Evolutionary conservation across 2,888 invertebrate genomes (phyloP).

Genomic region (Hydropsyche betteni): DNA sequence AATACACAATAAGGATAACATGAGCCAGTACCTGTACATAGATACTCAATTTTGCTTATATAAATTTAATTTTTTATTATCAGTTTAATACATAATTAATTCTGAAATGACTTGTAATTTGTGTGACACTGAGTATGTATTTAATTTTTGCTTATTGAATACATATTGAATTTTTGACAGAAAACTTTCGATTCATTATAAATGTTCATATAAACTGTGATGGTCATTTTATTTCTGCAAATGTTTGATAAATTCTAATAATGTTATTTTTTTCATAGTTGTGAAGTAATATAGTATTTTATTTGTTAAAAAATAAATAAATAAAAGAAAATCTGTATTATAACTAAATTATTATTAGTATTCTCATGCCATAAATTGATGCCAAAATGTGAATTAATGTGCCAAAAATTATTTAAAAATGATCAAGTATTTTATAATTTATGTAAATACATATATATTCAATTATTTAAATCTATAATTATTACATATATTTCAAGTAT

Average conservation of each 20-base stretch:
- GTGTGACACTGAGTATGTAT: too few species aligned
- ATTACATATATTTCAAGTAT: constrained; percentile 27
- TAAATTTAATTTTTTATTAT: background rate
- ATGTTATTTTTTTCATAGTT: too few species aligned
- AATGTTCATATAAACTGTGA: too few species aligned
- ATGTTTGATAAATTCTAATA: too few species aligned
- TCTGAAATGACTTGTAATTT: too few species aligned
- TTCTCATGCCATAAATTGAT: too few species aligned
- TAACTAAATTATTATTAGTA: background rate
- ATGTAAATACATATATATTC: background rate
- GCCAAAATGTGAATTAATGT: constrained; percentile 45
- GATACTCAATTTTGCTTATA: constrained; percentile 33
- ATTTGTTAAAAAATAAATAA: background rate
- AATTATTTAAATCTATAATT: too few species aligned
- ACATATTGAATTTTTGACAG: too few species aligned
- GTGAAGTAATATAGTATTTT: constrained; percentile 4
- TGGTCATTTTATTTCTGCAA: too few species aligned
- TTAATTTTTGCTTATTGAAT: too few species aligned
- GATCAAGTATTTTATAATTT: constrained; percentile 21
- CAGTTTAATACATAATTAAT: too few species aligned
- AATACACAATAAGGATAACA: constrained; percentile 17
- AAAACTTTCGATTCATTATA: too few species aligned
- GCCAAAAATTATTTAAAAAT: constrained; percentile 44
- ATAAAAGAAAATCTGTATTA: background rate
- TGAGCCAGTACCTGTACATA: constrained; percentile 39